These are phyloP conservation scores for Acutogordius australiensis DNA, from an alignment of 2,888 invertebrate genomes.

Conservation along the genomic window DNA sequence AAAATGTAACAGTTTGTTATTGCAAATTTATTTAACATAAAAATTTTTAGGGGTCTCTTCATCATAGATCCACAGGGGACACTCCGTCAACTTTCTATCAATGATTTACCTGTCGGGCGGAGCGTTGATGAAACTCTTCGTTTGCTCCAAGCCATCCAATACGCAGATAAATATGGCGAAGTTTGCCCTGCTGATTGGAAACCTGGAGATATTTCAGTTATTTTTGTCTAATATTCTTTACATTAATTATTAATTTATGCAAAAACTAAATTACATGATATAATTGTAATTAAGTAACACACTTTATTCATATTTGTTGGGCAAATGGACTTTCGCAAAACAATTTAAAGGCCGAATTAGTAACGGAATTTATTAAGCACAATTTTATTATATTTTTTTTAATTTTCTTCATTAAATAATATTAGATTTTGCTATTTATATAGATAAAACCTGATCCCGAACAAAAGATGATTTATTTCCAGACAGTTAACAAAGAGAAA, in stretches of 20 bases:
- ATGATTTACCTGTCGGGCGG: constrained; percentile 66
- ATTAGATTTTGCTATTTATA: neutral
- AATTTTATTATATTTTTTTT: too few species aligned
- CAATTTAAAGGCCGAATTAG: too few species aligned
- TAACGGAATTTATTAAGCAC: too few species aligned
- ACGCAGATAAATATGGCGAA: constrained; percentile 62
- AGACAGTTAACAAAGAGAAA: neutral
- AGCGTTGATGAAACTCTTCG: constrained; percentile 74
- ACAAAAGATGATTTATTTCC: constrained; percentile 3
- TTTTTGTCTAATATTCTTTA: too few species aligned
- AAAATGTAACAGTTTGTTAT: neutral
- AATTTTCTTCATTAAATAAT: neutral
- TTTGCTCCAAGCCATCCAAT: constrained; percentile 74
- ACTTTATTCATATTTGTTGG: too few species aligned
- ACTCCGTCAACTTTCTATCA: constrained; percentile 73
- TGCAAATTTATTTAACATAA: neutral
- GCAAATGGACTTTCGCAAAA: too few species aligned
- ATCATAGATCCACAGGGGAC: constrained; percentile 64
- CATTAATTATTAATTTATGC: too few species aligned
- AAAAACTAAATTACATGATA: too few species aligned
- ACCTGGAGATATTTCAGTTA: constrained; percentile 36
- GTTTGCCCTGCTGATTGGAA: constrained; percentile 80
- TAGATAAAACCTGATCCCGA: constrained; percentile 5
- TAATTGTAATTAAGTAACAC: too few species aligned
- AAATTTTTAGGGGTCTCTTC: constrained; percentile 41